These are phyloP conservation scores for Octomys mimax DNA, from an alignment of 2,797 vertebrate genomes.

Conservation along the genomic window DNA sequence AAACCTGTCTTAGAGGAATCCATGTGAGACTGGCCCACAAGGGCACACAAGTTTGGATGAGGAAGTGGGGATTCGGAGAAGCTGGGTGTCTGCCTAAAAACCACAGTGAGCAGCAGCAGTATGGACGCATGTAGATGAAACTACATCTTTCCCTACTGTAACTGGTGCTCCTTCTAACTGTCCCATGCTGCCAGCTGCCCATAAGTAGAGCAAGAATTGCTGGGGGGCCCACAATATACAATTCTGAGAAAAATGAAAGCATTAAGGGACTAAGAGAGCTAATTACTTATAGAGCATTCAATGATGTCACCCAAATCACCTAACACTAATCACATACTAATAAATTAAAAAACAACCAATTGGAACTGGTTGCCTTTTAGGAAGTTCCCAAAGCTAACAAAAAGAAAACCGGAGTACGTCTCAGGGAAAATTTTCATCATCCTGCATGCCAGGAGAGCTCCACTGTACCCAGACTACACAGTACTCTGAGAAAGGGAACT, in stretches of 20 bases:
- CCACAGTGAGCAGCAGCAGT: neutral
- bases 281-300: neutral
- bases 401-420: neutral
- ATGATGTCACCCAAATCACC: neutral
- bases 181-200: neutral
- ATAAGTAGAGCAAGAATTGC: neutral
- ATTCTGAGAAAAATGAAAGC: slow-evolving; percentile 33
- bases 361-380: neutral
- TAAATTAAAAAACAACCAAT: neutral
- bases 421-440: neutral
- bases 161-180: neutral
- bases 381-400: neutral
- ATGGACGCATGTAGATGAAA: neutral
- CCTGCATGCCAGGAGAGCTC: neutral
- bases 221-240: neutral
- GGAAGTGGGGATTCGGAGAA: neutral
- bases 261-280: neutral
- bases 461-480: too few relatives aligned
- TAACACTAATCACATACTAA: slow-evolving; percentile 21
- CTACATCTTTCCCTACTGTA: neutral
- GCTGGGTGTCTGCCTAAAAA: neutral
- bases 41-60: neutral
- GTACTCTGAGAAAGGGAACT: neutral
- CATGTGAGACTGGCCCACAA: neutral
- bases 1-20: neutral